Evolutionary conservation across 2,113 vertebrate species (phyloP).

Genomic region (Chelonoidis abingdonii): DNA sequence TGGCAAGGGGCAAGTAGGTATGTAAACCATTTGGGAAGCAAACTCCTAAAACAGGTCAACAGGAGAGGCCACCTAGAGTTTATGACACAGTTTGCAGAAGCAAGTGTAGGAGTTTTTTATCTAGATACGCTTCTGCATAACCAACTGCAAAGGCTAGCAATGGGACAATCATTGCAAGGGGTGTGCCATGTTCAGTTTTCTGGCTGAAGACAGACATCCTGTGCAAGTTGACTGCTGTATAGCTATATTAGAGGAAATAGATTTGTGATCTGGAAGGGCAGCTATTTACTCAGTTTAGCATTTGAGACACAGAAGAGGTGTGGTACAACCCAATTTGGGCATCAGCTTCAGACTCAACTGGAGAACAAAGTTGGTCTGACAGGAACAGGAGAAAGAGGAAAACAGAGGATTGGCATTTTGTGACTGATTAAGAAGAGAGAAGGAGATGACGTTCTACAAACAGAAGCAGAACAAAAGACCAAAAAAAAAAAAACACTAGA

Average conservation of each 20-base stretch:
- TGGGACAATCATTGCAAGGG: neutral
- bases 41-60: fast-evolving
- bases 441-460: neutral
- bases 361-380: neutral
- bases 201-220: neutral
- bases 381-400: neutral
- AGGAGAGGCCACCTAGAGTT: neutral
- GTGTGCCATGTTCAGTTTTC: neutral
- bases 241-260: neutral
- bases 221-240: neutral
- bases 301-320: neutral
- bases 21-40: neutral
- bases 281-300: neutral
- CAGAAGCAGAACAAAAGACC: neutral
- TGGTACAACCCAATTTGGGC: neutral
- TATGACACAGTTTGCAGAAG: neutral
- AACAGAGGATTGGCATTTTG: neutral
- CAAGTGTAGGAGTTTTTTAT: neutral
- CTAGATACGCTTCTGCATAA: neutral
- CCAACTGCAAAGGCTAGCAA: fast-evolving
- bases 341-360: neutral
- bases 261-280: neutral
- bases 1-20: neutral
- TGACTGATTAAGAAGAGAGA: neutral
- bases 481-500: fast-evolving